A percentile compares a stretch with the other conserved stretches of the same genome.
Conservation (phyloP, 2,113 vertebrate species). For the Hypomesus transpacificus region DNA sequence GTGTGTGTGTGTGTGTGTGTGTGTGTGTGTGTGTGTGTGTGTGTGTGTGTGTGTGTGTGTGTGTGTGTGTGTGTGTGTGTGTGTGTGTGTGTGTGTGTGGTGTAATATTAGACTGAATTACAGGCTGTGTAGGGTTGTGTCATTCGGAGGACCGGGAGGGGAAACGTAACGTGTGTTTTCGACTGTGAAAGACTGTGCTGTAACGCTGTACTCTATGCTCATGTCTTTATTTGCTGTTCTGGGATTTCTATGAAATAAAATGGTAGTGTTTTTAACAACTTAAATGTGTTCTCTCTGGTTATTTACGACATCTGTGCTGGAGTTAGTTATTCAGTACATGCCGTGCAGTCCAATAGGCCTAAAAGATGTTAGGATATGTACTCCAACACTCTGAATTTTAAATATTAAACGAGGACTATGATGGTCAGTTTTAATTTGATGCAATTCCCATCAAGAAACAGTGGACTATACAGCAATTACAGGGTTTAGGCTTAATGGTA, state of each 20-base stretch:
- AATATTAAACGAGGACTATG: too few species aligned
- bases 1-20: slow-evolving; percentile 53
- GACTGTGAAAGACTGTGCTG: slow-evolving; percentile 24
- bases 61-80: too few species aligned
- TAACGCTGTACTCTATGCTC: slow-evolving; percentile 37
- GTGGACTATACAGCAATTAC: too few species aligned
- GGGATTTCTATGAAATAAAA: slow-evolving; percentile 57
- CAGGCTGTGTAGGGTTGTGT: slow-evolving; percentile 22
- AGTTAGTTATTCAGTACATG: too few species aligned
- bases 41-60: slow-evolving; percentile 41
- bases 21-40: slow-evolving; percentile 46
- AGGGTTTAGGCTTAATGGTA: too few species aligned
- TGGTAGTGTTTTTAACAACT: slow-evolving; percentile 45
- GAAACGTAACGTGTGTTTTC: slow-evolving; percentile 35
- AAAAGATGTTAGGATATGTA: too few species aligned
- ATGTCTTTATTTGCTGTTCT: slow-evolving; percentile 42
- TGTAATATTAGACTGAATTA: slow-evolving; percentile 70
- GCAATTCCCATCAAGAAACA: too few species aligned
- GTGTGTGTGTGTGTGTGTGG: slow-evolving; percentile 53
- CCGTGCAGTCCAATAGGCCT: too few species aligned
- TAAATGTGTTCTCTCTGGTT: not conserved
- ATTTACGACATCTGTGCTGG: too few species aligned
- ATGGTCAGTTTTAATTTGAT: too few species aligned
- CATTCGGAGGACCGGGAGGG: slow-evolving; percentile 36
- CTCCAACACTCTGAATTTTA: too few species aligned